Percentiles rank a stretch among this genome's conserved stretches.
phyloP scores from a whole-genome alignment of 1,140 invertebrate genomes.

The Drosophila jambulina region DNA sequence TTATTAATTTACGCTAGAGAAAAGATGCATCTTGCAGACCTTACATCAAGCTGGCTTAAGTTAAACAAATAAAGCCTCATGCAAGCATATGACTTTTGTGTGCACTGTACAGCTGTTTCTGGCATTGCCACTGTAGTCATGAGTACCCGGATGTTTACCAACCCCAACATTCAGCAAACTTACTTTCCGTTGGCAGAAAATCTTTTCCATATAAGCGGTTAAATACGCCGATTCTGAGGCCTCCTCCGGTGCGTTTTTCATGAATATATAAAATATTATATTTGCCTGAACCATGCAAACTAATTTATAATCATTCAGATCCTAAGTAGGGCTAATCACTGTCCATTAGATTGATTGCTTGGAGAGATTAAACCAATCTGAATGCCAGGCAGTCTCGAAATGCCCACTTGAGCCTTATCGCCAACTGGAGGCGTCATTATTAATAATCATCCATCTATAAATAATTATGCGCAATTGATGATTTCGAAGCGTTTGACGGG shows the following conservation, averaged over 20 bases:
- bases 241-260: neutral
- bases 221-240: neutral
- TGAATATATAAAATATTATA: neutral
- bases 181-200: neutral
- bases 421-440: constrained; percentile 33
- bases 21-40: too few relatives aligned
- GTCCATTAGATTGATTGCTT: neutral
- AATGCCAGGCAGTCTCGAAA: constrained; percentile 39
- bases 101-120: neutral
- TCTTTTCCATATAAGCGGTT: neutral
- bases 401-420: constrained; percentile 26
- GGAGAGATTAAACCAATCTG: constrained; percentile 11
- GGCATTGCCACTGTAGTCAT: neutral
- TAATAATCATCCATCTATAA: constrained; percentile 46
- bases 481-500: constrained; percentile 22
- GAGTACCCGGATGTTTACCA: neutral
- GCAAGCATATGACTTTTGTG: neutral
- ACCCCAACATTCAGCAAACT: neutral
- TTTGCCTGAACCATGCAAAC: neutral
- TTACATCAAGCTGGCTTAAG: neutral
- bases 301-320: neutral
- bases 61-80: neutral
- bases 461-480: constrained; percentile 44
- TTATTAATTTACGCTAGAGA: too few relatives aligned
- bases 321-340: constrained; percentile 2